Percentiles rank a stretch among this genome's conserved stretches.
Evolutionary conservation across 2,113 vertebrate genomes (phyloP).

Genomic region (human): GRCh38 chr20:62276001-62276500

Average conservation of each 20-base stretch:
- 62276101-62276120: too few relatives aligned
- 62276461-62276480: accelerated
- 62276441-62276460: background rate
- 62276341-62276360: background rate
- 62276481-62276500: background rate
- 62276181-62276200: too few relatives aligned
- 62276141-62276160: too few relatives aligned
- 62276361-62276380: background rate
- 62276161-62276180: too few relatives aligned
- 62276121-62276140: too few relatives aligned
- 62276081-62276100: too few relatives aligned
- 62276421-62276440: background rate
- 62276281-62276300: background rate
- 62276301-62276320: background rate
- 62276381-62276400: accelerated
- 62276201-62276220: too few relatives aligned
- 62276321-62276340: too few relatives aligned
- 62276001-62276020: too few relatives aligned
- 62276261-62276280: too few relatives aligned
- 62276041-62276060: too few relatives aligned
- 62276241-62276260: background rate
- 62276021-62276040: too few relatives aligned
- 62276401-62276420: background rate
- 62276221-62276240: background rate
- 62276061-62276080: accelerated